Base-by-base conservation (phyloP, 2,113 vertebrate genomes). In the Xenopus tropicalis region DNA sequence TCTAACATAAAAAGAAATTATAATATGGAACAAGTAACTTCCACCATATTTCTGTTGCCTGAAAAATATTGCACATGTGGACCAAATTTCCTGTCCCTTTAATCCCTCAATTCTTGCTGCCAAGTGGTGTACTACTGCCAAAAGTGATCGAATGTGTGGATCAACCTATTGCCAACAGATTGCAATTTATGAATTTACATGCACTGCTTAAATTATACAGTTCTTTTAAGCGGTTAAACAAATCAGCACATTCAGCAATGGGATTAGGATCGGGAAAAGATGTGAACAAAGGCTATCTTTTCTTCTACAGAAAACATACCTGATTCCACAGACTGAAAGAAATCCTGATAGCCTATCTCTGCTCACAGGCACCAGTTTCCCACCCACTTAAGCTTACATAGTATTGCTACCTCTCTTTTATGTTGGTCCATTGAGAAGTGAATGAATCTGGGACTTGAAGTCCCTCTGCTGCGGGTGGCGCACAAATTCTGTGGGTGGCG, bases 241-340 rank as follows among this genome's bases (percentile, higher is more conserved):
- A 59, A 59, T 59, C 57, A 23, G 57, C 57, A 59, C 57, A 59
- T 59, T 59, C 57, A 59, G 57, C 57, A 59, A 23, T 23, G 21
- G 57, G 57, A 59, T 59, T 59, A 59, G 57, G 57, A 10, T 59
- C 57, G 23, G 57, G 11, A 24, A 24, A 59, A 59, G 21, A 59
- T 59, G 7, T 59, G 20, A 59, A 59, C 21, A 17, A 16, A 24
- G 21, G 4, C 3, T 7, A 29, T 7, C 7, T 29, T 37, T 37
- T 37, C 10, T 37, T 37, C 29, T 3, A 37, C 29, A 37, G 6
- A 37, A n/a, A 37, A 37, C 29, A 37, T 37, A 37, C 29, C 29
- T 3, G 29, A 37, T 37, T 37, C 6, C 29, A 37, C 5, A 2
- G 6, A 37, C 5, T 37, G 5, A 37, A 37, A 37, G 29, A 6